Percentiles rank a stretch among this genome's conserved stretches.
Evolutionary conservation across 2,888 invertebrate species (phyloP).

Genomic region (Xestia sexstrigata): DNA sequence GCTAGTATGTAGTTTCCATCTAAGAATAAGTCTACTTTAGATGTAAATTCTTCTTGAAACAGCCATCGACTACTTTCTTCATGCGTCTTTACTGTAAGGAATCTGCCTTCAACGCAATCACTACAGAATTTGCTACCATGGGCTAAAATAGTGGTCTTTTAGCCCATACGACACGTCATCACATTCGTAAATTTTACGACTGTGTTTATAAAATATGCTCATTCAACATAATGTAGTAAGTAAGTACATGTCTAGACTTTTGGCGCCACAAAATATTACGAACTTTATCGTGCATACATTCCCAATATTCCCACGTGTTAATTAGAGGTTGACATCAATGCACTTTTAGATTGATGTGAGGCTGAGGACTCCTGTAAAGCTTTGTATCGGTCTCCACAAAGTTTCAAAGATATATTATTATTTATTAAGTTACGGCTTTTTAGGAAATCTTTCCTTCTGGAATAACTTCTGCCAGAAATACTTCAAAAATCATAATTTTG

Average conservation of each 20-base stretch:
- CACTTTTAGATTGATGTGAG: conserved; percentile 27
- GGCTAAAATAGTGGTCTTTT: conserved; percentile 18
- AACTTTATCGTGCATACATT: conserved; percentile 50
- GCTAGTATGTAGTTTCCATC: no score
- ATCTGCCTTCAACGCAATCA: not conserved
- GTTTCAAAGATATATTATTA: not conserved
- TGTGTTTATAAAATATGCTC: conserved; percentile 57
- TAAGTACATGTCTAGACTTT: conserved; percentile 65
- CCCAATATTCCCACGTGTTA: conserved; percentile 47
- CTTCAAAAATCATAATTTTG: not conserved
- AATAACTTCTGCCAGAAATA: not conserved
- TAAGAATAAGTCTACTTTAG: not conserved
- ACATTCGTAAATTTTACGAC: conserved; percentile 40
- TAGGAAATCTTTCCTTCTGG: not conserved
- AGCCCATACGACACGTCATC: conserved; percentile 27
- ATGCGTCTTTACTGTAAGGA: not conserved
- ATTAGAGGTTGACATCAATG: conserved; percentile 38
- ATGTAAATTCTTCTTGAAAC: no score
- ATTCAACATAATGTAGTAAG: conserved; percentile 1
- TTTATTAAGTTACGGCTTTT: not conserved
- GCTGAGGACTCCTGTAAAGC: not conserved
- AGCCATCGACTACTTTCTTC: not conserved
- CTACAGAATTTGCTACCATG: not conserved
- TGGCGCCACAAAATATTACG: conserved; percentile 58
- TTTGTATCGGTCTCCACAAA: not conserved